phyloP scores from a whole-genome alignment of 2,888 invertebrate genomes.

The Byasa hedistus region DNA sequence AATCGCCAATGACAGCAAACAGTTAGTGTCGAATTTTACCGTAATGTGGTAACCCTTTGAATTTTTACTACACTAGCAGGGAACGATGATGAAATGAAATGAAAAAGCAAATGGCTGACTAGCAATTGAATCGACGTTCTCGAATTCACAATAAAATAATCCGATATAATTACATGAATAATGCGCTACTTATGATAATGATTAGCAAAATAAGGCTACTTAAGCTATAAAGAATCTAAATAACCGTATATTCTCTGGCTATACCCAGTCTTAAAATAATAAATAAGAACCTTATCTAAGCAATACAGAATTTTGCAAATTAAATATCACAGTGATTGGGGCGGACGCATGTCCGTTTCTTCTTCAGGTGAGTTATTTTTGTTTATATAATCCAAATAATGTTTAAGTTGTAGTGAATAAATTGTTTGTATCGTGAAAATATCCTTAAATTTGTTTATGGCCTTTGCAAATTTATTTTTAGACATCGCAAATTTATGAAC shows the following conservation, averaged over 20 bases:
- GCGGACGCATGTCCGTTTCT: conserved; percentile 65
- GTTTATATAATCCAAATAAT: conserved; percentile 41
- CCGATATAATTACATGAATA: conserved; percentile 81
- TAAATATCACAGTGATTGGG: conserved; percentile 53
- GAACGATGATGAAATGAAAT: conserved; percentile 53
- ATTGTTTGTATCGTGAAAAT: background rate
- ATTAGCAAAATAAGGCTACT: conserved; percentile 78
- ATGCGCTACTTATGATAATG: conserved; percentile 80
- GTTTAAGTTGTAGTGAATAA: background rate
- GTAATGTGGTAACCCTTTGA: conserved; percentile 13
- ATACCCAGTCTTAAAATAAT: conserved; percentile 52
- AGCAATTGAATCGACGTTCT: conserved; percentile 60
- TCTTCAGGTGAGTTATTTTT: conserved; percentile 61
- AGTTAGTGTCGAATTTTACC: background rate
- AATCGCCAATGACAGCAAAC: conserved; percentile 1
- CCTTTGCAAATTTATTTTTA: conserved; percentile 47
- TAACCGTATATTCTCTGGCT: conserved; percentile 61
- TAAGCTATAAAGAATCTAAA: conserved; percentile 59
- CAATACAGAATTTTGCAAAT: conserved; percentile 60
- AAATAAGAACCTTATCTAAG: conserved; percentile 58
- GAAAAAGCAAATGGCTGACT: conserved; percentile 80
- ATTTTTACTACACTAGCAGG: conserved; percentile 22
- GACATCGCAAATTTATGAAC: conserved; percentile 36
- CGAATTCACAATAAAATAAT: conserved; percentile 67
- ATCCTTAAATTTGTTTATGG: conserved; percentile 32